Base-by-base conservation (phyloP, 2,888 invertebrate genomes). In the Acheta domesticus region DNA sequence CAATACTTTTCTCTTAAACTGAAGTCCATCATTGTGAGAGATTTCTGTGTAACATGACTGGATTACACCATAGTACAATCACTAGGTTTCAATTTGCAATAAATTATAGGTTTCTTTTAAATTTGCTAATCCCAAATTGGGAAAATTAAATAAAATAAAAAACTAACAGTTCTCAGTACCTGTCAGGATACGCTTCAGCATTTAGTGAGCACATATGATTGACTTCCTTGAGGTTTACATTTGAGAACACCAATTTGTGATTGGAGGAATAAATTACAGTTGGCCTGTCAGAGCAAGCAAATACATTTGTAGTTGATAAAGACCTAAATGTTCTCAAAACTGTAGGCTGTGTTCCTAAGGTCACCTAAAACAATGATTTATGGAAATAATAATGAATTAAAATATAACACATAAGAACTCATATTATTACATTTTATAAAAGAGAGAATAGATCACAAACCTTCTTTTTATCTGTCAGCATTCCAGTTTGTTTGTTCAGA, bases 211-310 rank as follows among this genome's bases (percentile, higher is more conserved):
- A 99, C 97, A 99, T 99, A 85, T 98, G 97, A 84, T 96, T 96
- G 0, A 99, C 96, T 86, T 96, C 96, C 85, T 95, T 95, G 79
- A 96, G 89, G 86, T 96, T 98, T 2, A 98, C 98, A 87, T 98
- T 99, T n/a, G 98, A 98, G 88, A 98, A 98, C 4, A 98, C 98
- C 50, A 98, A 90, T 87, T 98, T 98, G 86, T 98, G 97, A 88
- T 98, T 98, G n/a, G 97, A 97, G 11, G 98, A 98, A 89, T 99
- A 99, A 83, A 99, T 98, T 19, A 99, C 99, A 0, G 99, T 98
- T 0, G 99, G 99, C 78, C 99, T 91, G 87, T 99, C 99, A 0
- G 98, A 98, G 87, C 99, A 99, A 36, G 98, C 99, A 89, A 99
- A 99, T 62, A 99, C 98, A 87, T 98, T 99, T 20, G 95, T 96